Evolutionary conservation across 2,113 vertebrate species (phyloP), one percentile per base, ranked within the genome.

Genomic region (Indicator maculatus): DNA sequence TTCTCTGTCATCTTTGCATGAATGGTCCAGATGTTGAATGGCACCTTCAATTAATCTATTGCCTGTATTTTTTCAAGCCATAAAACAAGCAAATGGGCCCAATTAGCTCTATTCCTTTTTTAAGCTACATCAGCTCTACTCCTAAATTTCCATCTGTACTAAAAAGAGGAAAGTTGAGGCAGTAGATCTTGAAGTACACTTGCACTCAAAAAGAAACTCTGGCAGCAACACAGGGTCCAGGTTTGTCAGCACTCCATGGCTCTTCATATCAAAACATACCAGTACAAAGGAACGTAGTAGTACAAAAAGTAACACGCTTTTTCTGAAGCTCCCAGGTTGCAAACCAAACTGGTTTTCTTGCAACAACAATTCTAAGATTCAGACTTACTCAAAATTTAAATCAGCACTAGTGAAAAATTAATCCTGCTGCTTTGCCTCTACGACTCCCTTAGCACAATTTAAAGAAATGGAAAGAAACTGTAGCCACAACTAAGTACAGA

Each of bases 1-100:
- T 72, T 78, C 45, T 69, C 50, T 36, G 36, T 36, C 67, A 28
- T n/a, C 73, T 87, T 50, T 59, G 78, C 50, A n/a, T 38, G 50
- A 93, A 80, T 2, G 1, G 27, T n/a, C 75, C 90, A 93, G 83
- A 88, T 83, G 75, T 30, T 80, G 90, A 91, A 95, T 77, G 0
- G 0, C 52, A 70, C 63, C 64, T 93, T 74, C 65, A 56, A 81
- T 83, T 88, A 59, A 93, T 67, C 72, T 66, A 73, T 45, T 1
- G 2, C 65, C 69, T 74, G 81, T 90, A 36, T 93, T 81, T 80
- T 81, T 80, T 94, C 83, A 92, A 93, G 63, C 69, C 70, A 85
- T 85, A 93, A 89, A 95, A 74, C 65, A 84, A 90, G 70, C 47
- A 94, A 86, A 75, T 33, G 83, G 76, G 56, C 33, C 72, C 18